These are phyloP conservation scores for Ivindomyrus marchei DNA, from an alignment of 2,113 vertebrate genomes.

Conservation along the genomic window DNA sequence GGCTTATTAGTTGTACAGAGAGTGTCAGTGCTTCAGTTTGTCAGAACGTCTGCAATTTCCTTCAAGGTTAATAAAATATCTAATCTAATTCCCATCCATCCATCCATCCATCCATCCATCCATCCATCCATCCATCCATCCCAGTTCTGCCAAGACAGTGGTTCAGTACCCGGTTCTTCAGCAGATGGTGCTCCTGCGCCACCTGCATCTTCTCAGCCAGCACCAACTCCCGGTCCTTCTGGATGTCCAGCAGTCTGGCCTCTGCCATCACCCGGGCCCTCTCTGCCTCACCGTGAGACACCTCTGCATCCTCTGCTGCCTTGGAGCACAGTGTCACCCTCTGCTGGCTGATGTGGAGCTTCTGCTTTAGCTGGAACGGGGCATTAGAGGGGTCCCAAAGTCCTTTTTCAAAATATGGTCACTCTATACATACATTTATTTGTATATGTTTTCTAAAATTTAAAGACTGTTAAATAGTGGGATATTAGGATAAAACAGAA, in stretches of 20 bases:
- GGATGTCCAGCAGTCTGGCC: constrained; percentile 36
- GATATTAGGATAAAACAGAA: neutral
- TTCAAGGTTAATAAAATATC: neutral
- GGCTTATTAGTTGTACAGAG: neutral
- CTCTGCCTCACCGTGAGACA: constrained; percentile 47
- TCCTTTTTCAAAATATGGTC: neutral
- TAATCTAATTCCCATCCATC: neutral
- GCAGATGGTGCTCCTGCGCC: constrained; percentile 48
- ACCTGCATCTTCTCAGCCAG: constrained; percentile 43
- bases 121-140: neutral
- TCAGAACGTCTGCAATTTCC: neutral
- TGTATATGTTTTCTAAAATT: neutral
- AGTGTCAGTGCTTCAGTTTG: neutral
- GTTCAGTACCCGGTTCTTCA: constrained; percentile 48
- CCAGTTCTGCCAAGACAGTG: neutral
- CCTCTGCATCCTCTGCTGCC: constrained; percentile 40
- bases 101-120: neutral
- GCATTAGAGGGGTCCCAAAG: neutral
- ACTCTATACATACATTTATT: neutral
- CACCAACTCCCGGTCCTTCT: constrained; percentile 42
- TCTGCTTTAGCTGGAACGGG: constrained; percentile 54
- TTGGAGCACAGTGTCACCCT: constrained; percentile 47
- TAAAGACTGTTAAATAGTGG: neutral
- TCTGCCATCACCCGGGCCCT: constrained; percentile 43
- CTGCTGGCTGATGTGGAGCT: constrained; percentile 54